These are phyloP conservation scores for Caradrina kadenii DNA, from an alignment of 2,888 invertebrate genomes.

Conservation along the genomic window DNA sequence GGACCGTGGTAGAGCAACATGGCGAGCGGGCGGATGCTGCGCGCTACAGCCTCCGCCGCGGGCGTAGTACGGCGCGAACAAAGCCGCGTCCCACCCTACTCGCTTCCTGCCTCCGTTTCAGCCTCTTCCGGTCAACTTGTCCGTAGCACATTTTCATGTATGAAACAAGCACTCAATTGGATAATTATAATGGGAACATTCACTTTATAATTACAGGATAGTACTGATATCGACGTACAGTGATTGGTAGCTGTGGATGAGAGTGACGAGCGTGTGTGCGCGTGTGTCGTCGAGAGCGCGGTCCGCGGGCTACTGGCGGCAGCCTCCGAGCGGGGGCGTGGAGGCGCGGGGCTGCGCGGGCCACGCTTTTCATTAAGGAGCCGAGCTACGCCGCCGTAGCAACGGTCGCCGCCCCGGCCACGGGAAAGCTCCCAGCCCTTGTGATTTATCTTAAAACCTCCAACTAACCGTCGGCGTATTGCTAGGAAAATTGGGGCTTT, in stretches of 20 bases:
- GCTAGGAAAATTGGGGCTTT: constrained; percentile 57
- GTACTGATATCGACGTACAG: constrained; percentile 73
- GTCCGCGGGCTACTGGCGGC: constrained; percentile 87
- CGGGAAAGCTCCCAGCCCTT: constrained; percentile 74
- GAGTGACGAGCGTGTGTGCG: constrained; percentile 69
- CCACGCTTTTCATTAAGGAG: constrained; percentile 82
- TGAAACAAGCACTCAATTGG: constrained; percentile 80
- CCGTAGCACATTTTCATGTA: constrained; percentile 74
- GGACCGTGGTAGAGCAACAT: constrained; percentile 76
- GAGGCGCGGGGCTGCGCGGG: constrained; percentile 87
- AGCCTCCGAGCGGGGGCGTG: constrained; percentile 76
- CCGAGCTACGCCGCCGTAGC: constrained; percentile 79
- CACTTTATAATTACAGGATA: constrained; percentile 70
- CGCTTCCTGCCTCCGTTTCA: constrained; percentile 73
- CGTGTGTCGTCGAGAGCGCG: constrained; percentile 83
- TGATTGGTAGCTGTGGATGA: constrained; percentile 64
- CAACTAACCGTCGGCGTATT: constrained; percentile 41
- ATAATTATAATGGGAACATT: constrained; percentile 63
- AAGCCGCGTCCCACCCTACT: constrained; percentile 85
- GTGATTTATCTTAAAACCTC: constrained; percentile 76
- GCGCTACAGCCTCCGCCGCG: constrained; percentile 84
- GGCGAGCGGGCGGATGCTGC: constrained; percentile 88
- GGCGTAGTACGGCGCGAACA: constrained; percentile 85
- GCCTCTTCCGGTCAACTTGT: constrained; percentile 72
- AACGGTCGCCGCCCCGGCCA: constrained; percentile 81